phyloP scores from a whole-genome alignment of 2,797 vertebrate species.

The Cuculus canorus region DNA sequence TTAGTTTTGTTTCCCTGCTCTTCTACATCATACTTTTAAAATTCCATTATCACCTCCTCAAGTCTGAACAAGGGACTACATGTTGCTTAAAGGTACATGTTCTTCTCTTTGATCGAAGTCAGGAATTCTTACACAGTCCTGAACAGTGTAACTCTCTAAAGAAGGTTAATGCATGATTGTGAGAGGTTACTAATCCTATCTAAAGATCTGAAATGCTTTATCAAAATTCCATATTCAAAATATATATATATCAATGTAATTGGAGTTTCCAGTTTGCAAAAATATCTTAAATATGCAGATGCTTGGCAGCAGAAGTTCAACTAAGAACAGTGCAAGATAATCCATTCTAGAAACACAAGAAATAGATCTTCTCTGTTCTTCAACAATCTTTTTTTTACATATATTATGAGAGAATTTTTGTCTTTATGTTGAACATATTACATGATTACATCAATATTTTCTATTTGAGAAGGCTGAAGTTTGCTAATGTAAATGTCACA shows the following conservation, averaged over 20 bases:
- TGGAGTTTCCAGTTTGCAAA: neutral
- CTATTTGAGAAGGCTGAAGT: neutral
- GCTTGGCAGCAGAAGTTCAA: neutral
- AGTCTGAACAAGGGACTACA: neutral
- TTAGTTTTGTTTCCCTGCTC: neutral
- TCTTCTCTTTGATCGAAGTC: neutral
- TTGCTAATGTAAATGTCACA: neutral
- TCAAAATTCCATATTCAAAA: neutral
- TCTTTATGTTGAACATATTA: neutral
- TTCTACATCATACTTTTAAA: neutral
- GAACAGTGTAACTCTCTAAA: neutral
- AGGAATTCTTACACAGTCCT: neutral
- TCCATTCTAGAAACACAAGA: neutral
- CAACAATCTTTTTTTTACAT: neutral
- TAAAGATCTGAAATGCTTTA: neutral
- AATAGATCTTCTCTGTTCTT: neutral
- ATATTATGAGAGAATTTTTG: fast-evolving
- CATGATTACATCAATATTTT: neutral
- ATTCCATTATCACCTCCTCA: neutral
- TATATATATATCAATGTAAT: neutral
- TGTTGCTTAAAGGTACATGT: neutral
- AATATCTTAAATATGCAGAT: neutral
- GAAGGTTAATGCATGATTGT: neutral
- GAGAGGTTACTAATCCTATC: neutral
- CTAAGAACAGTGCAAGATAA: neutral